Percentiles rank a stretch among this genome's conserved stretches.
phyloP scores from a whole-genome alignment of 2,113 vertebrate species.

The Cynopterus brachyotis region DNA sequence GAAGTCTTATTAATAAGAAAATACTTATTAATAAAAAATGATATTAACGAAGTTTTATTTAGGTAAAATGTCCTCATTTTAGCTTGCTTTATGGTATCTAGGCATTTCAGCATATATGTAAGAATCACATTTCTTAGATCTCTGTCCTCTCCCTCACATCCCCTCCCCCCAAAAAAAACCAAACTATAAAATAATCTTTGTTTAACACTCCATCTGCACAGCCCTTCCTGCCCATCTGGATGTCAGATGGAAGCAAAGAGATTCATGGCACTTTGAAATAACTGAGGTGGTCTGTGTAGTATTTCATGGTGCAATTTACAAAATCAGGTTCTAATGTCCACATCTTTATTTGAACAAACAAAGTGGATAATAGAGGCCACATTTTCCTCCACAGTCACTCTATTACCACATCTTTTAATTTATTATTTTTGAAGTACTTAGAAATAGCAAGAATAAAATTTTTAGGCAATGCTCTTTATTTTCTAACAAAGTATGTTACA shows the following conservation, averaged over 20 bases:
- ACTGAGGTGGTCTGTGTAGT: background rate
- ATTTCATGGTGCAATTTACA: slow-evolving; percentile 35
- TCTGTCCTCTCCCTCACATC: background rate
- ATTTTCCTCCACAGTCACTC: slow-evolving; percentile 36
- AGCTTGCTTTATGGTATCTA: background rate
- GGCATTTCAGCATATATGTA: background rate
- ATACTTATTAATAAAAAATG: background rate
- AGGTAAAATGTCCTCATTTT: background rate
- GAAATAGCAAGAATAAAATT: slow-evolving; percentile 45
- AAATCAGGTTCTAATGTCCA: slow-evolving; percentile 48
- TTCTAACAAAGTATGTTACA: background rate
- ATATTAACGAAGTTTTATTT: background rate
- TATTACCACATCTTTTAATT: slow-evolving; percentile 51
- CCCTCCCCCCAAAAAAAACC: background rate
- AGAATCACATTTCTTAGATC: background rate
- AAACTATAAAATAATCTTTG: background rate
- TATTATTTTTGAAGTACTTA: slow-evolving; percentile 41
- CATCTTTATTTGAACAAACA: slow-evolving; percentile 12
- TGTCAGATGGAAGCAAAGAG: slow-evolving; percentile 49
- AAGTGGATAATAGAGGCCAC: slow-evolving; percentile 38
- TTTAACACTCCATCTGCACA: slow-evolving; percentile 10
- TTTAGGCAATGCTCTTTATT: slow-evolving; percentile 31
- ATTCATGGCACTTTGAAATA: slow-evolving; percentile 19
- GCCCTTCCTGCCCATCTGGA: slow-evolving; percentile 65
- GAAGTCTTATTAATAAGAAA: background rate